Evolutionary conservation across 2,888 invertebrate genomes (phyloP).

Genomic region (Geotrupes spiniger): DNA sequence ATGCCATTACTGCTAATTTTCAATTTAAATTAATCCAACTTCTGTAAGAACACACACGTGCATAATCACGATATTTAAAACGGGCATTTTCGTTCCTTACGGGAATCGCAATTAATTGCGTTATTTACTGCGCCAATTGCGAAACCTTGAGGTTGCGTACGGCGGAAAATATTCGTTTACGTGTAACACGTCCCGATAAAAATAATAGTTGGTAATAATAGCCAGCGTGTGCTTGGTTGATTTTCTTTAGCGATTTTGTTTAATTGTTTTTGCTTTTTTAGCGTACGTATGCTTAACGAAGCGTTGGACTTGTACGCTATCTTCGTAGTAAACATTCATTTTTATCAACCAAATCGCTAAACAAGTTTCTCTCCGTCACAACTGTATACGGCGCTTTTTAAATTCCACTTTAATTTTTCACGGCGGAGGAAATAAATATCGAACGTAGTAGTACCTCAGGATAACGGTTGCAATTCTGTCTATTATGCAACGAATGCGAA

Average conservation of each 20-base stretch:
- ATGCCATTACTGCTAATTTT: constrained; percentile 27
- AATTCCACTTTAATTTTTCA: constrained; percentile 16
- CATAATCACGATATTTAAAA: too few species aligned
- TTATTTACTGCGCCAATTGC: too few species aligned
- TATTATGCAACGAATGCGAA: constrained; percentile 14
- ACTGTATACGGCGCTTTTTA: constrained; percentile 16
- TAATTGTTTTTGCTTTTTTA: not conserved
- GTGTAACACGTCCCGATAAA: too few species aligned
- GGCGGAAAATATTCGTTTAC: too few species aligned
- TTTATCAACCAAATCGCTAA: constrained; percentile 9
- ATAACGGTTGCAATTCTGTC: constrained; percentile 13
- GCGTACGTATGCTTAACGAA: constrained; percentile 3
- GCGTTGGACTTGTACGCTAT: constrained; percentile 5
- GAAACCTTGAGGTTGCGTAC: too few species aligned
- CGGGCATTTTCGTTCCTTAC: too few species aligned
- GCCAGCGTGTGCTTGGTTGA: not conserved
- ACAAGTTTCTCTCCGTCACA: constrained; percentile 14
- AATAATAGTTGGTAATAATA: too few species aligned
- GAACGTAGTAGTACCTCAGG: constrained; percentile 6
- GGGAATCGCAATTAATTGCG: too few species aligned
- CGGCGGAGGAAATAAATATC: constrained; percentile 6
- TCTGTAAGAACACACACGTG: constrained; percentile 5
- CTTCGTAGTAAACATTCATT: constrained; percentile 2
- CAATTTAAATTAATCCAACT: constrained; percentile 26
- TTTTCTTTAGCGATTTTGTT: not conserved